Base-by-base conservation (phyloP, 2,113 vertebrate genomes). In the Grantiella picta region DNA sequence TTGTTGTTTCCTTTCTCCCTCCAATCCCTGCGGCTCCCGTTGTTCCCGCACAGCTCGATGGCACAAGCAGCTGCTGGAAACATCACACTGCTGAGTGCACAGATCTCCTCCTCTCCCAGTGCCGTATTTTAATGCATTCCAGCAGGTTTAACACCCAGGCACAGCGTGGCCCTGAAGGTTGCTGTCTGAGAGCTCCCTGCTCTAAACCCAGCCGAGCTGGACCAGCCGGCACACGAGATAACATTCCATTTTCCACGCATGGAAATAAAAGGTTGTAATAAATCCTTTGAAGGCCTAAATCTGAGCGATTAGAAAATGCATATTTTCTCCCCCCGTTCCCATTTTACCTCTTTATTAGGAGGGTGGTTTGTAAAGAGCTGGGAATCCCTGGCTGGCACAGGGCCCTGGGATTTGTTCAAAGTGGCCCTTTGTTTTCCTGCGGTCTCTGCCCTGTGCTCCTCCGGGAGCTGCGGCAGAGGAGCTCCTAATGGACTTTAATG, bases 191-290 rank as follows among this genome's bases (percentile, higher is more conserved):
- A 75, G 77, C 73, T 94, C 72, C 61, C 79, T 16, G 45, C 90
- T 61, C 21, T 25, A 50, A 95, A 92, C 14, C 33, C 25, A 59
- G 40, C 5, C 8, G 56, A 90, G 91, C 94, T 7, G 64, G 91
- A 86, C 65, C 91, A 85, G 95, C 82, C 86, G 21, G 93, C 86
- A 38, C 3, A 2, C 29, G 2, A 73, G 89, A 96, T 90, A 93
- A 96, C 82, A 95, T 92, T 83, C 73, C 92, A 89, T 93, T 97
- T 54, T 72, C 92, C 89, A 89, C 44, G n/a, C 89, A n/a, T 50
- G 90, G 47, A 90, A 96, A 96, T 80, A 90, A 95, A 96, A 96
- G 89, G 86, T 94, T 91, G 94, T 83, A 92, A 97, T 87, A 95
- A 97, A 96, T 18, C 91, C 92, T 90, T 65, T 36, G 87, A 94